Base-by-base conservation (phyloP, 2,113 vertebrate genomes). In the Ia io region DNA sequence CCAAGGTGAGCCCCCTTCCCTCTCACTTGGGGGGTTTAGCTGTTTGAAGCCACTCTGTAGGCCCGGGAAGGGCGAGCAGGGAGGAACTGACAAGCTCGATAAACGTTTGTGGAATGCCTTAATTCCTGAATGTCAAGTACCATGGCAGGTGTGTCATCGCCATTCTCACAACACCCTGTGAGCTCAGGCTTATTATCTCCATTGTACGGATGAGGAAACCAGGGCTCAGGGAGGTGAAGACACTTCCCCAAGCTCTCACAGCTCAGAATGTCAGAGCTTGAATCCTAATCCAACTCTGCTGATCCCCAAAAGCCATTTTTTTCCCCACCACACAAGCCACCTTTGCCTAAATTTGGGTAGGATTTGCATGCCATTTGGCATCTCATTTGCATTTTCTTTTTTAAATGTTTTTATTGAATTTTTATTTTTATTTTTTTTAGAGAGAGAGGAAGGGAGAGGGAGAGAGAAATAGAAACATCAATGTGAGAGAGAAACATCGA, bases 1-100 rank as follows among this genome's bases (percentile, higher is more conserved):
- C 3, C 96, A 96, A 92, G 98, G 98, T 98, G 91, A 96, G 95
- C 71, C 42, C 42, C 32, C 17, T 69, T 14, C 17, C 67, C 9
- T 40, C 40, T 6, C 11, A 0, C 35, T 17, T 2, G 42, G 40
- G 22, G 40, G 22, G 23, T 11, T 71, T 4, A 0, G 37, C 37
- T 61, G 56, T 23, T 28, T 42, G 14, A 89, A 67, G n/a, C 40
- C 17, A 12, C 42, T 44, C 70, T 70, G 28, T 9, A 70, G 49
- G 32, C 67, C 32, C 0, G 35, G 80, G 40, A 82, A 67, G 32
- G 88, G 14, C 59, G 10, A 16, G 35, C 53, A 82, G 71, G 51
- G 30, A 88, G 44, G 91, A 65, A n/a, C 35, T 78, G 70, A 42
- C 1, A 0, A 5, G 7, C 2, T 87, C 51, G 4, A 3, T 22